A percentile compares a stretch with the other conserved stretches of the same genome.
Evolutionary conservation across 2,888 invertebrate genomes (phyloP).

Genomic region (Didymodactylos carnosus): DNA sequence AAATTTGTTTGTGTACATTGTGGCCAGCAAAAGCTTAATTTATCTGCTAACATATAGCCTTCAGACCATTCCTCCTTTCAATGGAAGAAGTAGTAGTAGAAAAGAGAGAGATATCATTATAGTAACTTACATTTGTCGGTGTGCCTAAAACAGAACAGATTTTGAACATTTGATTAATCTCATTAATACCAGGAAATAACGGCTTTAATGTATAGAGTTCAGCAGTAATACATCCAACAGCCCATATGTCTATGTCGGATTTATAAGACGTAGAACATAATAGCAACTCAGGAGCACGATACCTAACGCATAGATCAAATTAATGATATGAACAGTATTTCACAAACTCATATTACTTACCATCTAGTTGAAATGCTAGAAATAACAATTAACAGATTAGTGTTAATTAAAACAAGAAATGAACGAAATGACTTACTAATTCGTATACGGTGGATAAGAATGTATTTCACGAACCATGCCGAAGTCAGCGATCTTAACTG

Average conservation of each 20-base stretch:
- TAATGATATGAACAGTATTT: conserved; percentile 17
- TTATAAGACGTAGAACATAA: conserved; percentile 83
- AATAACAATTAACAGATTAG: neutral
- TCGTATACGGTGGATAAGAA: conserved; percentile 90
- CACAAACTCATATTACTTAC: too few relatives aligned
- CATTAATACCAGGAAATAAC: conserved; percentile 81
- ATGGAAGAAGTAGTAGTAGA: neutral
- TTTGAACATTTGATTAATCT: conserved; percentile 85
- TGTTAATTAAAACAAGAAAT: too few relatives aligned
- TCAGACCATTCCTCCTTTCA: conserved; percentile 70
- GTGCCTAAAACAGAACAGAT: conserved; percentile 78
- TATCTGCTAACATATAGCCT: conserved; percentile 69
- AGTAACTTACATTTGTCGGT: conserved; percentile 51
- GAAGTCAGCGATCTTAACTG: conserved; percentile 91
- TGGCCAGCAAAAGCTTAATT: conserved; percentile 88
- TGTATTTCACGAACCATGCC: conserved; percentile 87
- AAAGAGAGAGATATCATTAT: neutral
- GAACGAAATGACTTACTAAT: too few relatives aligned
- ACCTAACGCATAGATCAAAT: too few relatives aligned
- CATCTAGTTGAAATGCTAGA: conserved; percentile 8
- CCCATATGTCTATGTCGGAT: conserved; percentile 93
- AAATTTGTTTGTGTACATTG: conserved; percentile 61
- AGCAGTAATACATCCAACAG: conserved; percentile 87
- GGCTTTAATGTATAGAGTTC: conserved; percentile 85
- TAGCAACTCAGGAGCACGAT: conserved; percentile 76